A percentile compares a stretch with the other conserved stretches of the same genome.
Conservation (phyloP, 1,140 invertebrate genomes). For the Leptinotarsa defecta region DNA sequence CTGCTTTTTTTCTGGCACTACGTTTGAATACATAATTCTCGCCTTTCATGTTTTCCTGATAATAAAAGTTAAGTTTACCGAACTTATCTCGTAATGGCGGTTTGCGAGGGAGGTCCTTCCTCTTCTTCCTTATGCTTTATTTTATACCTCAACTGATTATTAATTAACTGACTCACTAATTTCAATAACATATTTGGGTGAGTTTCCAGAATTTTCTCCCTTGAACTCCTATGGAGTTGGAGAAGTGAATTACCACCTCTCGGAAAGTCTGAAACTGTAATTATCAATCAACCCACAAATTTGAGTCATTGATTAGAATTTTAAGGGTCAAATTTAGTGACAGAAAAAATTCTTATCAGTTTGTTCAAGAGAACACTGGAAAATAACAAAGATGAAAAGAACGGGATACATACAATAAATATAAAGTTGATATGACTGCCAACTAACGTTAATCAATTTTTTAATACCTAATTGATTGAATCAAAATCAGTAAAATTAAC, state of each 20-base stretch:
- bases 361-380: background rate
- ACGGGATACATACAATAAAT: too few relatives aligned
- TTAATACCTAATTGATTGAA: background rate
- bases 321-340: background rate
- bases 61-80: background rate
- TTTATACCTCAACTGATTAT: background rate
- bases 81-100: background rate
- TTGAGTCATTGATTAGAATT: too few relatives aligned
- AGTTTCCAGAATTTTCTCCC: background rate
- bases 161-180: background rate
- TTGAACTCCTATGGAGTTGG: background rate
- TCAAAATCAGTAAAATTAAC: constrained; percentile 5
- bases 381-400: background rate
- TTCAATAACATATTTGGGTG: background rate
- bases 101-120: background rate
- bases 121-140: background rate
- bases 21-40: too few relatives aligned
- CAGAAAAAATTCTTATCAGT: background rate
- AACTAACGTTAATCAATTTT: background rate
- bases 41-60: background rate
- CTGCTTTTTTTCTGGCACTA: too few relatives aligned
- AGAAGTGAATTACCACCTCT: background rate
- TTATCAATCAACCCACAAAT: too few relatives aligned
- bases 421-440: background rate
- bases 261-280: too few relatives aligned